phyloP scores from a whole-genome alignment of 2,888 invertebrate genomes.

The Pardosa pseudoannulata region DNA sequence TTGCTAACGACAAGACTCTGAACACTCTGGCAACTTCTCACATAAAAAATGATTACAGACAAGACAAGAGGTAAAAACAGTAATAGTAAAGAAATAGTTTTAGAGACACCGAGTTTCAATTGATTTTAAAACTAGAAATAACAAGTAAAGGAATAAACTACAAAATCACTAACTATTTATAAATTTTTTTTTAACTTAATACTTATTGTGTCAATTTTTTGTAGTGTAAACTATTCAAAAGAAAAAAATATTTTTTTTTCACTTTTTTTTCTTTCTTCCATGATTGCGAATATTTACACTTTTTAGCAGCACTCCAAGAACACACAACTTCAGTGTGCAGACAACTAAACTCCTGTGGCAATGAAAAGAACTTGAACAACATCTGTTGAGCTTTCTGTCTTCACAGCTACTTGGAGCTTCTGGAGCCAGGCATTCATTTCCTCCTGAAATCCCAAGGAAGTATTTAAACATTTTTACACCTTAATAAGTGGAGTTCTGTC shows the following conservation, averaged over 20 bases:
- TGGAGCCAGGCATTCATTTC: constrained; percentile 96
- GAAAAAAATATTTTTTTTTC: constrained; percentile 28
- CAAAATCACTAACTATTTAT: constrained; percentile 69
- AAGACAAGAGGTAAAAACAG: constrained; percentile 34
- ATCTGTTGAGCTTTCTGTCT: constrained; percentile 26
- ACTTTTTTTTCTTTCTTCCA: constrained; percentile 14
- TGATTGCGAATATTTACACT: constrained; percentile 41
- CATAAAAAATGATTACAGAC: constrained; percentile 28
- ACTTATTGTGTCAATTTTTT: constrained; percentile 35
- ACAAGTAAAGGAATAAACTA: constrained; percentile 70
- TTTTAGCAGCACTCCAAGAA: constrained; percentile 21
- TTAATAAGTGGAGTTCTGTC: no score
- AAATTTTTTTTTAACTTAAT: constrained; percentile 67
- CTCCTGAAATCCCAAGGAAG: constrained; percentile 80
- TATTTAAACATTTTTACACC: no score
- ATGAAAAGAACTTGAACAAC: not conserved
- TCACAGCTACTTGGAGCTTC: constrained; percentile 86
- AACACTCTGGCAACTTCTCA: constrained; percentile 31
- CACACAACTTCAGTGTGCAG: constrained; percentile 55
- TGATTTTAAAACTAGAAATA: constrained; percentile 65
- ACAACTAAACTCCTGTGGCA: constrained; percentile 55
- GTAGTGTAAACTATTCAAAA: constrained; percentile 61
- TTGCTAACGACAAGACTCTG: constrained; percentile 17
- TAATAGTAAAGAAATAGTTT: constrained; percentile 56
- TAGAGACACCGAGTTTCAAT: constrained; percentile 62